phyloP scores from a whole-genome alignment of 1,140 invertebrate genomes.

The Drosophila repleta region DNA sequence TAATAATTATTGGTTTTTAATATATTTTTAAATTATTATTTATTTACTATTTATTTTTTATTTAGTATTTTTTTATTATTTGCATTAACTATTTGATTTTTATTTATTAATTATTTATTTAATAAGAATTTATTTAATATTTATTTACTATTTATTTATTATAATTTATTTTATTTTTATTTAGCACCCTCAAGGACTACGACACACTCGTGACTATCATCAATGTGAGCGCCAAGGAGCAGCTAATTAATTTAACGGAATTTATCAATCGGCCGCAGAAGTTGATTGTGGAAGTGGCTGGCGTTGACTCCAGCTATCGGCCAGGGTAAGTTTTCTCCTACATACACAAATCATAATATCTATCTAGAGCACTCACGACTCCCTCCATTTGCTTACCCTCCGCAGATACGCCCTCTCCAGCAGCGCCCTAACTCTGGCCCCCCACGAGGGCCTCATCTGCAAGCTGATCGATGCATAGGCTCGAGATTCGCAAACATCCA shows the following conservation, averaged over 20 bases:
- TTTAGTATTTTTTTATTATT: too few species aligned
- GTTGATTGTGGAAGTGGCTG: conserved; percentile 84
- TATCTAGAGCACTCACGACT: too few species aligned
- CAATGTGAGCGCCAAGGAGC: conserved; percentile 83
- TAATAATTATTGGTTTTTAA: too few species aligned
- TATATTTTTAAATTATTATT: too few species aligned
- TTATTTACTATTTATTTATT: too few species aligned
- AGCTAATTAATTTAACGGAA: conserved; percentile 79
- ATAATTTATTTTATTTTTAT: background rate
- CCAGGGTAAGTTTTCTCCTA: conserved; percentile 82
- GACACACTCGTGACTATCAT: conserved; percentile 84
- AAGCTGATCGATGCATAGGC: conserved; percentile 44
- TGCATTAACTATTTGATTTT: too few species aligned
- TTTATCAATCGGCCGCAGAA: conserved; percentile 77
- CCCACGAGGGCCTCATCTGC: conserved; percentile 69
- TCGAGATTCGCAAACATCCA: conserved; percentile 3
- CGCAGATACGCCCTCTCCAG: conserved; percentile 62
- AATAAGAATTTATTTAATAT: too few species aligned
- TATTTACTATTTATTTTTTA: too few species aligned
- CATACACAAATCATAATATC: background rate
- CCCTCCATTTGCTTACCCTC: conserved; percentile 30
- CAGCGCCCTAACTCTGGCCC: conserved; percentile 49
- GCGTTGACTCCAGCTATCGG: conserved; percentile 81
- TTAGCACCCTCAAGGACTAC: conserved; percentile 75
- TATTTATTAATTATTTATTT: too few species aligned